Percentiles rank a stretch among this genome's conserved stretches.
These are phyloP conservation scores for Phylloscopus whistleri DNA, from an alignment of 2,113 vertebrate genomes.

Conservation along the genomic window DNA sequence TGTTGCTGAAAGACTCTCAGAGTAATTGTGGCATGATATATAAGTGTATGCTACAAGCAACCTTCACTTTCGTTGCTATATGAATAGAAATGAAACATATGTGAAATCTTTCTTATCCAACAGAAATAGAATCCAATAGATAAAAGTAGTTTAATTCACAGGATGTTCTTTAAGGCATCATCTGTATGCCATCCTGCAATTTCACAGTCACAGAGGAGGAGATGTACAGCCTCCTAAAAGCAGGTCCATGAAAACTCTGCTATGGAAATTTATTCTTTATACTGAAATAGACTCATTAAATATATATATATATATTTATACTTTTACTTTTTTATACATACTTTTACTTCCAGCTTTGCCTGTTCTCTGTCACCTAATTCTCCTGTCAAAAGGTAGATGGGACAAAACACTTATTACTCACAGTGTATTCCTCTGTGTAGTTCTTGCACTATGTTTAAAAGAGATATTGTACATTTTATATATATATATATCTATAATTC, in stretches of 20 bases:
- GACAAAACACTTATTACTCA: slow-evolving; percentile 63
- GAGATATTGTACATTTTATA: background rate
- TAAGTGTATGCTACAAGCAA: background rate
- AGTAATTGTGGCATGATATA: background rate
- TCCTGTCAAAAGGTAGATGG: slow-evolving; percentile 76
- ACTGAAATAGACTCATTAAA: background rate
- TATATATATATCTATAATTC: background rate
- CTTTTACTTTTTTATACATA: too few relatives aligned
- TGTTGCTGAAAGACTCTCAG: background rate
- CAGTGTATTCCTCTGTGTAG: background rate
- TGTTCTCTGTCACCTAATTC: slow-evolving; percentile 83
- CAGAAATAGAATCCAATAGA: background rate
- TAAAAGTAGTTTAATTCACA: background rate
- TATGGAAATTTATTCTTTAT: background rate
- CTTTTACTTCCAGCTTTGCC: too few relatives aligned
- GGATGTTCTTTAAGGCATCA: background rate
- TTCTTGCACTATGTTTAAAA: slow-evolving; percentile 30
- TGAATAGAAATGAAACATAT: background rate
- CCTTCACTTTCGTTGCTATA: background rate
- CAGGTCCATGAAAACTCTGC: background rate
- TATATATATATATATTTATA: too few relatives aligned
- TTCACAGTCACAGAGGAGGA: background rate
- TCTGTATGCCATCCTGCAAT: background rate
- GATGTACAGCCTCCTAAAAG: background rate
- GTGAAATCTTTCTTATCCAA: background rate